Evolutionary conservation across 2,113 vertebrate species (phyloP).

Genomic region (Trichechus manatus): DNA sequence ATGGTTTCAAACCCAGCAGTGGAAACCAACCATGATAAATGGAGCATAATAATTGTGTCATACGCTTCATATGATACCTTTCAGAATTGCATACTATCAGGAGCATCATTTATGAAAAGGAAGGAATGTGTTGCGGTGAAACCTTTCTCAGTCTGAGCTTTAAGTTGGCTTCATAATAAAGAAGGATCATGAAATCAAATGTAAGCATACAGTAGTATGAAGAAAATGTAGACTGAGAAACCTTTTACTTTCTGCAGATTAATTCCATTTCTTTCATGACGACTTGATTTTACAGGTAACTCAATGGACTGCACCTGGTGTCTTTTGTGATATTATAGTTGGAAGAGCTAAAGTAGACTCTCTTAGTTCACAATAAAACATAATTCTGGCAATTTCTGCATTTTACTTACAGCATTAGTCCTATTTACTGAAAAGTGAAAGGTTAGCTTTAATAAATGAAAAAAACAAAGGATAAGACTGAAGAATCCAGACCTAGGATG

Average conservation of each 20-base stretch:
- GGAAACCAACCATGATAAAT: constrained; percentile 72
- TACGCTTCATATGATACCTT: constrained; percentile 68
- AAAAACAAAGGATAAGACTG: background rate
- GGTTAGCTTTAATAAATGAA: background rate
- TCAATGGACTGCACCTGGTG: background rate
- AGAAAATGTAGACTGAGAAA: background rate
- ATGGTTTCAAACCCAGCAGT: constrained; percentile 51
- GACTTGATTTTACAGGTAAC: constrained; percentile 40
- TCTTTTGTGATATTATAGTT: constrained; percentile 1
- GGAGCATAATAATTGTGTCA: constrained; percentile 62
- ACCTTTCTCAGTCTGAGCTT: background rate
- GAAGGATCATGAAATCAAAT: constrained; percentile 40
- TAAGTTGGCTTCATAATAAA: constrained; percentile 38
- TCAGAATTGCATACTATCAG: constrained; percentile 41
- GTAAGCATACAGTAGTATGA: background rate
- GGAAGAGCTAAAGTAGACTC: background rate
- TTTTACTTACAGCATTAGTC: background rate
- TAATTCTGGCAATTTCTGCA: constrained; percentile 13
- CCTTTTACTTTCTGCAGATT: background rate
- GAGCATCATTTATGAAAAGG: constrained; percentile 56
- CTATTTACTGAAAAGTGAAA: background rate
- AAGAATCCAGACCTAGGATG: background rate
- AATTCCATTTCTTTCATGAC: background rate
- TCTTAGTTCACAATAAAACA: background rate
- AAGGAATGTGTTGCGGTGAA: constrained; percentile 41